Conservation (phyloP, 2,888 invertebrate genomes). For the Spisula subtruncata region DNA sequence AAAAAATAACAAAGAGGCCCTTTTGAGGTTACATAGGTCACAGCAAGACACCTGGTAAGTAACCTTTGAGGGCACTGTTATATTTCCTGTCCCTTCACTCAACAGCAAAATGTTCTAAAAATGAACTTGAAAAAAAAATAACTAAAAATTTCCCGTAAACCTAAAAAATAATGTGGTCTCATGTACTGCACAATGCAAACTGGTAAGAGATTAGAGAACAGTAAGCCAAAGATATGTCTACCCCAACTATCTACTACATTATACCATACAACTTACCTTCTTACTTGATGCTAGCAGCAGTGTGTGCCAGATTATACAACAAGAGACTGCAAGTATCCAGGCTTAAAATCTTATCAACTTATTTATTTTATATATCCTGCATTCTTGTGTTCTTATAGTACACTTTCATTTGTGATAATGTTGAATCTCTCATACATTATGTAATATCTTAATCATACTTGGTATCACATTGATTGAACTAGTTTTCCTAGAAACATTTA, state of each 20-base stretch:
- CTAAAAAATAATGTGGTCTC: background rate
- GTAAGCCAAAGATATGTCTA: background rate
- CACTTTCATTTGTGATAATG: too few relatives aligned
- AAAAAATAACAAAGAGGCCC: too few relatives aligned
- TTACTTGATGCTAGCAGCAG: background rate
- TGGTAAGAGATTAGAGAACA: background rate
- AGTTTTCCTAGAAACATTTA: too few relatives aligned
- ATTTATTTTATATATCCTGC: background rate
- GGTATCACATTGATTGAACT: background rate
- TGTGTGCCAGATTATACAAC: background rate
- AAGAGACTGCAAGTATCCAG: background rate
- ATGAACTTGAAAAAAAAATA: background rate
- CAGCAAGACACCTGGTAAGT: too few relatives aligned
- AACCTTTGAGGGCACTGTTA: too few relatives aligned
- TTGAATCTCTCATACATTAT: too few relatives aligned
- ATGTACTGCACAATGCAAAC: background rate
- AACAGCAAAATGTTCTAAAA: background rate
- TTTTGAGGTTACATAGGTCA: too few relatives aligned
- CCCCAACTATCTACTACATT: background rate
- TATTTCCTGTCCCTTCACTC: too few relatives aligned
- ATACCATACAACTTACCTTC: background rate
- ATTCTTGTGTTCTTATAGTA: too few relatives aligned
- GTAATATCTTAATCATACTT: background rate
- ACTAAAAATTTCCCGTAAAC: background rate
- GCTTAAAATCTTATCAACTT: background rate